Evolutionary conservation across 2,797 vertebrate species (phyloP).

Genomic region (Syncerus caffer): DNA sequence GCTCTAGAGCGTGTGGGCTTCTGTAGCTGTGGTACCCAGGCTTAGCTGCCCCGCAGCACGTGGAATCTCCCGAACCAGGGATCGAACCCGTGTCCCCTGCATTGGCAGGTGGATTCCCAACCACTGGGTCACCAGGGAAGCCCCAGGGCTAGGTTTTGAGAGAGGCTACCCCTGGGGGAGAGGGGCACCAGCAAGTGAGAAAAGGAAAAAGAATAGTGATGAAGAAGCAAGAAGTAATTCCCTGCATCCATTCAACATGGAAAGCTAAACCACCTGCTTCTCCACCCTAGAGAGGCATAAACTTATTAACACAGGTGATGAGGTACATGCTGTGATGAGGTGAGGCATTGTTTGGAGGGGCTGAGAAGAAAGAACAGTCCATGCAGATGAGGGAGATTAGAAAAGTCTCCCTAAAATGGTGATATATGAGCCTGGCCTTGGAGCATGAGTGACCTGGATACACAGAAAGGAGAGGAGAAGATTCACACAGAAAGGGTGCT

Average conservation of each 20-base stretch:
- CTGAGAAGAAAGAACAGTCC: background rate
- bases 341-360: no score
- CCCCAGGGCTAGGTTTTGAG: background rate
- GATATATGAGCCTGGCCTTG: background rate
- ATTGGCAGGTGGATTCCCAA: background rate
- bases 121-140: background rate
- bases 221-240: background rate
- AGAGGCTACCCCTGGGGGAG: background rate
- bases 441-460: background rate
- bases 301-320: background rate
- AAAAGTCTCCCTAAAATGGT: background rate
- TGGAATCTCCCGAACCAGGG: background rate
- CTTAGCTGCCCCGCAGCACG: fast-evolving
- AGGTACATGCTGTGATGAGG: fast-evolving
- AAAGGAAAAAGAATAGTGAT: background rate
- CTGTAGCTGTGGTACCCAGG: background rate
- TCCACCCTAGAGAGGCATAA: background rate
- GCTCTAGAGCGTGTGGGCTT: background rate
- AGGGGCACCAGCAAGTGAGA: background rate
- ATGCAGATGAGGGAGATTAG: background rate
- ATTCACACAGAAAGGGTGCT: background rate
- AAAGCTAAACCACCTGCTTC: background rate
- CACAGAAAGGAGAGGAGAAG: background rate
- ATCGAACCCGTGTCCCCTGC: background rate
- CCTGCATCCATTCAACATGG: background rate